Conservation (phyloP, 2,797 vertebrate species). For the Urosaurus nigricauda region DNA sequence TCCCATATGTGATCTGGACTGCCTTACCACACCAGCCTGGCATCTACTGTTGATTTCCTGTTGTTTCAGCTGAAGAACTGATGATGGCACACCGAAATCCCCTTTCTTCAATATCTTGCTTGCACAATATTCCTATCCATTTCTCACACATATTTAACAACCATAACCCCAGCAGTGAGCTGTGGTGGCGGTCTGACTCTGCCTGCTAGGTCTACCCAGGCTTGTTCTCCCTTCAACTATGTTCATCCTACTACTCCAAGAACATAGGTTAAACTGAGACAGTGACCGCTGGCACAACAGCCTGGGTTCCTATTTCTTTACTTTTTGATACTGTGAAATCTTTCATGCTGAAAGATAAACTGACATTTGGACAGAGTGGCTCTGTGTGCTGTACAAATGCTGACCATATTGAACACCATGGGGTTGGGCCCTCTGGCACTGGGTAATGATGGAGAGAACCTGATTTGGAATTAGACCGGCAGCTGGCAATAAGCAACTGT, state of each 20-base stretch:
- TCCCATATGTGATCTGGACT: neutral
- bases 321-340: slow-evolving; percentile 98
- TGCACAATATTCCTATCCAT: neutral
- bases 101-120: neutral
- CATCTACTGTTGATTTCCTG: neutral
- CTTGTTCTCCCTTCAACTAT: neutral
- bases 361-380: slow-evolving; percentile 86
- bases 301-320: slow-evolving; percentile 84
- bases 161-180: neutral
- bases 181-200: slow-evolving; percentile 54
- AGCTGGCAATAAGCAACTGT: neutral
- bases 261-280: slow-evolving; percentile 78
- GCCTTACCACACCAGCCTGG: neutral
- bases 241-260: neutral
- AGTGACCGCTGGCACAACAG: slow-evolving; percentile 87
- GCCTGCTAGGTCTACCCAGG: slow-evolving; percentile 87
- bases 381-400: slow-evolving; percentile 50
- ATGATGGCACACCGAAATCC: neutral
- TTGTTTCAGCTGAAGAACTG: neutral
- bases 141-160: neutral
- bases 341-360: slow-evolving; percentile 94
- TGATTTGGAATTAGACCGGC: neutral
- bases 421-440: neutral
- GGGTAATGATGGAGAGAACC: neutral
- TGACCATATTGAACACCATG: slow-evolving; percentile 9